Base-by-base conservation (phyloP, 2,888 invertebrate genomes). In the Pomacea canaliculata region DNA sequence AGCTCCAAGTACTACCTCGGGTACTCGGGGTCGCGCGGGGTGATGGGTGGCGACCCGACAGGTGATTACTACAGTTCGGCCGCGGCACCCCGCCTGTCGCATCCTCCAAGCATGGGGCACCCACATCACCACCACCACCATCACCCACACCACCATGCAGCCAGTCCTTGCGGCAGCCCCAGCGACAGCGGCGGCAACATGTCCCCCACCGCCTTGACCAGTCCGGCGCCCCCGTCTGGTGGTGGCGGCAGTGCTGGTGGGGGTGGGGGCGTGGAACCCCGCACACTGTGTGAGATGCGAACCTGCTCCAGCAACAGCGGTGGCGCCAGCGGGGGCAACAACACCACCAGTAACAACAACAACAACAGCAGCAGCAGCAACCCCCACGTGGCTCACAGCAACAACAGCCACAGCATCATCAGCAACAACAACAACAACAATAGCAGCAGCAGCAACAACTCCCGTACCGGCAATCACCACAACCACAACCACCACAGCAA, bases 1-100 rank as follows among this genome's bases (percentile, higher is more conserved):
- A 84, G 85, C 48, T 81, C 84, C 63, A 78, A 85, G 73, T 84
- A 84, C 80, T 79, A 84, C 70, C 81, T 82, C 76, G 82, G 83
- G 76, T 85, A 85, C 79, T 77, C 85, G 73, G 51, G 51, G 70
- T 81, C 51, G 81, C 81, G 71, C 13, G 62, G 49, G 23, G 19
- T 63, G 12, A 67, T 73, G 74, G 69, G 59, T 7, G 62, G 62
- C 16, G 74, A 74, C 49, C 60, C 71, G 16, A 13, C 70, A 12
- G 8, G 23, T 19, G 74, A 69, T 7, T 68, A 74, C 51, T 74
- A 74, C 74, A 59, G 48, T n/a, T 18, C 48, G n/a, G 49, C 56
- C 27, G 23, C 56, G 4, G 37, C 59, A 19, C 48, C 62, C 48
- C 27, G 74, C 27, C 46, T 74, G 49, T 74, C 74, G 3, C 77